Evolutionary conservation across 2,888 invertebrate species (phyloP), one percentile per base, ranked within the genome.

Genomic region (Papilio elwesi): DNA sequence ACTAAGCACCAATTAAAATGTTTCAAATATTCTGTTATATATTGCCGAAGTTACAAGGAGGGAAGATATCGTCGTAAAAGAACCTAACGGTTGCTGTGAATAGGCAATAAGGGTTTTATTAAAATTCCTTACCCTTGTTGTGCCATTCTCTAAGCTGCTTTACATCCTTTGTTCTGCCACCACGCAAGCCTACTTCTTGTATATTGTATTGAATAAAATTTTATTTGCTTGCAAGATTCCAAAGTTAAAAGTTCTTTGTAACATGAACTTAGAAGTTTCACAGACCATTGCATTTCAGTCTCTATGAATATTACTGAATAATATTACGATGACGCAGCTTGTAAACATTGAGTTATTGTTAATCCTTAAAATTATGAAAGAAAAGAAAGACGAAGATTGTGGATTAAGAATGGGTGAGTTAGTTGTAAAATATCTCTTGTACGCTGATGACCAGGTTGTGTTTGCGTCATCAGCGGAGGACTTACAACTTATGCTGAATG

Each of bases 51-150:
- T 89, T 89, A 82, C 77, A 84, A 86, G 83, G 86, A 81, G 76
- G 81, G 81, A 79, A 81, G 78, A 76, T 87, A 86, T 84, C 80
- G 87, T 90, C 90, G 88, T 92, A 90, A 91, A 91, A 90, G 90
- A 85, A 85, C 87, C 87, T 88, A 87, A 91, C 89, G 88, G 87
- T 86, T 87, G 86, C 85, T 86, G 84, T 90, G 91, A 92, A 92
- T 92, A 91, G 90, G 89, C 91, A 92, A 92, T 91, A 91, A 90
- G 90, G 88, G 87, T 92, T 92, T 90, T 92, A 93, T 92, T 91
- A 92, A 93, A 92, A 91, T 92, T 91, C 90, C 90, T 88, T 87
- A 88, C 83, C 89, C 90, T 90, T 91, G 89, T 91, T 89, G 88
- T 85, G 87, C 84, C 82, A 85, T 88, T 87, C 83, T 84, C 80